Base-by-base conservation (phyloP, 35 echinoderm and acorn worm genomes). In the Apostichopus parvimensis region DNA sequence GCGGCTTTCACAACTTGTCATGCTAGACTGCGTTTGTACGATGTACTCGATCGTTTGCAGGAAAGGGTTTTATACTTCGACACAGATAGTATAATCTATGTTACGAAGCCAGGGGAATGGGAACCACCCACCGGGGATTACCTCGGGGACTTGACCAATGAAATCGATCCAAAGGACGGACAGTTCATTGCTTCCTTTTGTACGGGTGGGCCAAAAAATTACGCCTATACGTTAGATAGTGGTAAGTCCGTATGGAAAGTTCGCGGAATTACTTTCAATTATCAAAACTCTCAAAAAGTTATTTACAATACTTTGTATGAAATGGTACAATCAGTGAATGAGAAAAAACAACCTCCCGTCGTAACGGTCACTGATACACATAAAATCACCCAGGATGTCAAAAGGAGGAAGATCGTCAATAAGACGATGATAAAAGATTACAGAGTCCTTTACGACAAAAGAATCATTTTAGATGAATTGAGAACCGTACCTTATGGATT, bases 251-350 rank as follows among this genome's bases (percentile, higher is more conserved):
- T 95, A 87, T 56, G 95, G 92, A 66, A n/a, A n/a, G 94, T 95
- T 13, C 89, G 92, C 13, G 96, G 92, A 2, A 93, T 95, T 34
- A 98, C 96, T 10, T 21, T 95, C 4, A 98, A 98, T 75, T 91
- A 88, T 89, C 9, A 83, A 15, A 95, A 92, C 54, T 13, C 71
- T 1, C 21, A 93, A 53, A 34, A 83, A 14, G 79, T 95, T 92
- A 93, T n/a, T 54, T 95, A 93, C 28, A 87, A 93, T 5, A 93
- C 87, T 57, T n/a, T 95, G 20, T 26, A 18, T 4, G 77, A 93
- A 14, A 90, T 97, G 87, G 91, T 97, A 3, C 59, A 88, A 87
- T 17, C 79, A 8, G 91, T 89, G 25, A 90, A 87, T 7, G 45
- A 78, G 28, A 34, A 34, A 34, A 34, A 34, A 34, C 28, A 54